These are phyloP conservation scores for Lagothrix lagotricha DNA, from an alignment of 2,797 vertebrate genomes.

Conservation along the genomic window DNA sequence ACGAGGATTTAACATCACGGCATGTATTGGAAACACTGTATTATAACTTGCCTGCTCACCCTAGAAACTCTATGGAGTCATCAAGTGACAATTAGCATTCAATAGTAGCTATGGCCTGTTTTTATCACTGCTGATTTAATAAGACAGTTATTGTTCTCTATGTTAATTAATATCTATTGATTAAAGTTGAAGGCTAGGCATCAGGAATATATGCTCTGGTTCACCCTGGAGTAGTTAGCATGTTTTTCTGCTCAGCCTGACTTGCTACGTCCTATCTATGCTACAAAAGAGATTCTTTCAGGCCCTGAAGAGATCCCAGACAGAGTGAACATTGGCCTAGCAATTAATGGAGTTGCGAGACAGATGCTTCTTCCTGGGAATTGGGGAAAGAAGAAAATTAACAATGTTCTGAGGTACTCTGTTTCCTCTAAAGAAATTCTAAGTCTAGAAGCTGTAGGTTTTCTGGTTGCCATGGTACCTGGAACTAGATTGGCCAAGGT, in stretches of 20 bases:
- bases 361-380: background rate
- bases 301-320: background rate
- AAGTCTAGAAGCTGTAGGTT: background rate
- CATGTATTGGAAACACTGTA: constrained; percentile 72
- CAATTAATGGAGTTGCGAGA: accelerated
- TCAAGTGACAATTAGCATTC: constrained; percentile 82
- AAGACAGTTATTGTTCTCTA: constrained; percentile 82
- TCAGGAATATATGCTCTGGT: background rate
- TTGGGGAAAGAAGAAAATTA: background rate
- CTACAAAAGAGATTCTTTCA: background rate
- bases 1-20: constrained; percentile 71
- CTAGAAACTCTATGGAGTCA: constrained; percentile 78
- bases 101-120: constrained; percentile 79
- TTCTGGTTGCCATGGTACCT: background rate
- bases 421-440: background rate
- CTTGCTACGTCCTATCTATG: background rate
- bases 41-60: constrained; percentile 77
- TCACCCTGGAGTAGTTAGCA: constrained; percentile 8
- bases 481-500: background rate
- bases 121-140: constrained; percentile 84
- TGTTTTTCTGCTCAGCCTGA: background rate
- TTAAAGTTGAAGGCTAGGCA: constrained; percentile 77
- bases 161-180: constrained; percentile 85
- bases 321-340: background rate
- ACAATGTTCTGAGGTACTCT: background rate